Conservation (phyloP, 2,888 invertebrate genomes). For the Rhamphomyia laevipes region DNA sequence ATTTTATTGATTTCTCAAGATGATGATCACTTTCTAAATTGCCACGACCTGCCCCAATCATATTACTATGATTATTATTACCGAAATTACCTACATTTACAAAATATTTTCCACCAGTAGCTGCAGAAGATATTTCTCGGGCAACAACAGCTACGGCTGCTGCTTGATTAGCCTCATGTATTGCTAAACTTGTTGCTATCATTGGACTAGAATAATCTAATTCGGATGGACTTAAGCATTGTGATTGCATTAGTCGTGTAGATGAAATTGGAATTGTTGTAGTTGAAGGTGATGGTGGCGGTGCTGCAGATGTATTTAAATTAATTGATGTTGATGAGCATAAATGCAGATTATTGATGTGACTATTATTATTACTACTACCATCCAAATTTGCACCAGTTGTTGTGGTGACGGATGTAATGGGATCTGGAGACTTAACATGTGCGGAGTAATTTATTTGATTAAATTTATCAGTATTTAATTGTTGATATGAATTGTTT, state of each 20-base stretch:
- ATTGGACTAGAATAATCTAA: slow-evolving; percentile 16
- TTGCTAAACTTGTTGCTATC: slow-evolving; percentile 11
- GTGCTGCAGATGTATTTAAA: too few relatives aligned
- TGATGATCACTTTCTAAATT: slow-evolving; percentile 3
- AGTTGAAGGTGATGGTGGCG: too few relatives aligned
- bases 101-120: slow-evolving; percentile 14
- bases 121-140: slow-evolving; percentile 26
- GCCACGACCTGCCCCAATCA: neutral
- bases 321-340: too few relatives aligned
- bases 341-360: slow-evolving; percentile 11
- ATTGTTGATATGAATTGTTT: slow-evolving; percentile 10
- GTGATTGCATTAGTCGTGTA: neutral
- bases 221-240: slow-evolving; percentile 14
- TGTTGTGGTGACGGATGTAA: neutral
- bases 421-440: slow-evolving; percentile 13
- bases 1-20: too few relatives aligned
- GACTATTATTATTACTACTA: slow-evolving; percentile 2
- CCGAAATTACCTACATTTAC: slow-evolving; percentile 12
- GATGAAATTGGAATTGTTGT: too few relatives aligned
- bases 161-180: slow-evolving; percentile 24
- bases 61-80: slow-evolving; percentile 4
- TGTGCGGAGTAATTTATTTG: slow-evolving; percentile 20
- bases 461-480: slow-evolving; percentile 16
- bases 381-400: neutral
- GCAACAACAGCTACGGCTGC: slow-evolving; percentile 28